Evolutionary conservation across 2,113 vertebrate genomes (phyloP).

Genomic region (Dissostichus mawsoni): DNA sequence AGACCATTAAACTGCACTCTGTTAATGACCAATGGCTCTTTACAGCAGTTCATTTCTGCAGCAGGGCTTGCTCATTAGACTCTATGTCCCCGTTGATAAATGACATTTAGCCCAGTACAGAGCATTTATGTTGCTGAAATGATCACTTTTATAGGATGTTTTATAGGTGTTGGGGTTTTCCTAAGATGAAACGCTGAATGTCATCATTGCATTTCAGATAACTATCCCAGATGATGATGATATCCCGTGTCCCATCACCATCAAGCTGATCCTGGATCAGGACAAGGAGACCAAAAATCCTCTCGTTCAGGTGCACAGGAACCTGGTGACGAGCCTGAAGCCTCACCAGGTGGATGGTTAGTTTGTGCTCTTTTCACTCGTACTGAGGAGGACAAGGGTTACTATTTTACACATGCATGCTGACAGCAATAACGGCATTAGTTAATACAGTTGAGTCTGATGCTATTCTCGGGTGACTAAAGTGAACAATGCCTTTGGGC

Average conservation of each 20-base stretch:
- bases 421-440: neutral
- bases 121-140: too few species aligned
- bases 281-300: slow-evolving; percentile 92
- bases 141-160: neutral
- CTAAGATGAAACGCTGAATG: neutral
- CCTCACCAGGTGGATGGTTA: slow-evolving; percentile 90
- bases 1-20: neutral
- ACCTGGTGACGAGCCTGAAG: slow-evolving; percentile 93
- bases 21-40: too few species aligned
- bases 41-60: neutral
- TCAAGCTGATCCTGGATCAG: slow-evolving; percentile 95
- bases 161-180: neutral
- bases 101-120: neutral
- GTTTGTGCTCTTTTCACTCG: slow-evolving; percentile 26
- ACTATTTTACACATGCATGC: neutral
- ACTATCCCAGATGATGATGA: slow-evolving; percentile 86
- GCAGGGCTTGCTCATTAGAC: neutral
- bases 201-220: slow-evolving; percentile 78
- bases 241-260: slow-evolving; percentile 91
- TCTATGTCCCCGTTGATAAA: neutral
- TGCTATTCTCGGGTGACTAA: too few species aligned
- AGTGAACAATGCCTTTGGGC: too few species aligned
- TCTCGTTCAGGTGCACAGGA: slow-evolving; percentile 92
- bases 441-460: neutral
- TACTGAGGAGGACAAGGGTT: neutral